Conservation (phyloP, 2,113 vertebrate genomes). For the Phoenicopterus ruber region DNA sequence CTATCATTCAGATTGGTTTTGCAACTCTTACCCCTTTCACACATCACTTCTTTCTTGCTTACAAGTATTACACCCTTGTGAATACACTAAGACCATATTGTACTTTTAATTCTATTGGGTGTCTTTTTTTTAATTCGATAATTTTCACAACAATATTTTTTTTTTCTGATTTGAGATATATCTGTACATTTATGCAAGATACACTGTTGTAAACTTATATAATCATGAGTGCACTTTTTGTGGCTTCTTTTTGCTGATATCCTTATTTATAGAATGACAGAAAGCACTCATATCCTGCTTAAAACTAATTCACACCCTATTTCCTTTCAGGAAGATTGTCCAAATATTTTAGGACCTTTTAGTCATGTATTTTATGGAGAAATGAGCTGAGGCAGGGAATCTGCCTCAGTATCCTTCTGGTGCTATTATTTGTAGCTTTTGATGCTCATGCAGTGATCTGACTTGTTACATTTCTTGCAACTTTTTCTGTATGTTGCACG, state of each 20-base stretch:
- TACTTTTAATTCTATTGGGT: neutral
- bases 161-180: neutral
- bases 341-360: neutral
- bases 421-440: neutral
- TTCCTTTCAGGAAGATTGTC: neutral
- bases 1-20: neutral
- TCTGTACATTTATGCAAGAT: neutral
- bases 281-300: neutral
- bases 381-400: neutral
- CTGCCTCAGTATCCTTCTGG: neutral
- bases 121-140: neutral
- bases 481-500: neutral
- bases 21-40: neutral
- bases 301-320: neutral
- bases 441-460: neutral
- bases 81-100: neutral
- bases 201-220: neutral
- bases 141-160: neutral
- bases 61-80: neutral
- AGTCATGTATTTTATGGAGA: neutral
- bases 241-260: neutral
- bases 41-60: neutral
- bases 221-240: neutral
- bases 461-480: neutral
- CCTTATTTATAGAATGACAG: neutral